phyloP scores from a whole-genome alignment of 2,797 vertebrate genomes.

The Pagetopsis macropterus region DNA sequence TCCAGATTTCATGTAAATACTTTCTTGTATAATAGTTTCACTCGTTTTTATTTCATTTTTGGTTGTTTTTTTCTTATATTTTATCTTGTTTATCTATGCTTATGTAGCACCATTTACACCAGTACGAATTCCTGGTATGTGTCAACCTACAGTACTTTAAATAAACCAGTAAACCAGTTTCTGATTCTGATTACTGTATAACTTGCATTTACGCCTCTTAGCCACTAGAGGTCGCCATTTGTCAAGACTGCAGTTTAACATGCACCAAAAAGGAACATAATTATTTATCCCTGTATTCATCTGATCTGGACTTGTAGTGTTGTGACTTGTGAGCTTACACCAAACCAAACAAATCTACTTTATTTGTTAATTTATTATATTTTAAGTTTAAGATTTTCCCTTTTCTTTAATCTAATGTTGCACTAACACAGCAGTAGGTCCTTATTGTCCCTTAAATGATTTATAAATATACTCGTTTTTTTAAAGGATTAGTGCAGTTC shows the following conservation, averaged over 20 bases:
- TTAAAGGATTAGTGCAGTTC: slow-evolving; percentile 27
- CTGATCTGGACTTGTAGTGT: background rate
- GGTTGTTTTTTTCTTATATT: too few relatives aligned
- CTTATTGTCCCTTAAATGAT: background rate
- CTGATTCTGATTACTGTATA: too few relatives aligned
- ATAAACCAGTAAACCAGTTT: too few relatives aligned
- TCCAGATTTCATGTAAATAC: too few relatives aligned
- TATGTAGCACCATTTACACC: too few relatives aligned
- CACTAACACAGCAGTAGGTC: background rate
- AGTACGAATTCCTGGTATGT: too few relatives aligned
- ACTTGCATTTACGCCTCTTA: background rate
- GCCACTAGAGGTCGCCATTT: slow-evolving; percentile 49
- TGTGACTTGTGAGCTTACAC: background rate
- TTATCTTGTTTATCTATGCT: too few relatives aligned
- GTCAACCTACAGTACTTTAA: too few relatives aligned
- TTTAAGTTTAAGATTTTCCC: rapidly evolving
- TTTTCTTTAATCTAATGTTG: background rate
- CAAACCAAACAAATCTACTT: too few relatives aligned
- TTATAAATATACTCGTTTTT: background rate
- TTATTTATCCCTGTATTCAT: too few relatives aligned
- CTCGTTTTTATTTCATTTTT: too few relatives aligned
- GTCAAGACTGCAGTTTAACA: background rate
- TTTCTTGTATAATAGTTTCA: too few relatives aligned
- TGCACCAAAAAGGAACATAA: background rate
- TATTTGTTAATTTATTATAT: background rate